Evolutionary conservation across 2,888 invertebrate genomes (phyloP).

Genomic region (Agrochola litura): DNA sequence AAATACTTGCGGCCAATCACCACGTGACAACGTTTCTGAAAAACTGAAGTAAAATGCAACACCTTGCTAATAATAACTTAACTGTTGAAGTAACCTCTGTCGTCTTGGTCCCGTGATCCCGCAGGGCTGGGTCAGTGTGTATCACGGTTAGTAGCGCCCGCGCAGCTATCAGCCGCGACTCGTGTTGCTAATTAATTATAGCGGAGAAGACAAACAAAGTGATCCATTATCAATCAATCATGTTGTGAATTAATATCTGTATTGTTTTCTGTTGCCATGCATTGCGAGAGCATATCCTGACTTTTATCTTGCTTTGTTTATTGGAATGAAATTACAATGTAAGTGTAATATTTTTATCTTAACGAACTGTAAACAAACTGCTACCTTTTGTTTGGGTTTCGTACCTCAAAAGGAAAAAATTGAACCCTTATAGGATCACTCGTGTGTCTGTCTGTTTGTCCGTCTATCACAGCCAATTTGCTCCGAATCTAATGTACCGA

Average conservation of each 20-base stretch:
- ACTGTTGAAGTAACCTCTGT: constrained; percentile 1
- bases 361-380: too few species aligned
- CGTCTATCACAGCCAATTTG: too few species aligned
- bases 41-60: too few species aligned
- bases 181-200: constrained; percentile 34
- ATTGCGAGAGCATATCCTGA: constrained; percentile 1
- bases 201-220: constrained; percentile 21
- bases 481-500: too few species aligned
- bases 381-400: too few species aligned
- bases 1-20: too few species aligned
- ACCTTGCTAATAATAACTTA: background rate
- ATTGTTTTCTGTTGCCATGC: constrained; percentile 39
- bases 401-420: too few species aligned
- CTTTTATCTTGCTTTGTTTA: constrained; percentile 6
- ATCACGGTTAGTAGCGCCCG: constrained; percentile 32
- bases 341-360: background rate
- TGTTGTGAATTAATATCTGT: constrained; percentile 11
- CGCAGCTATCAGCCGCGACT: constrained; percentile 33
- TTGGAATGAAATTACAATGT: background rate
- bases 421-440: too few species aligned
- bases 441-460: too few species aligned
- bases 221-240: constrained; percentile 31
- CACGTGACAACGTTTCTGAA: too few species aligned
- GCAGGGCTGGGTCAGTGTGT: constrained; percentile 52
- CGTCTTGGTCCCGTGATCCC: constrained; percentile 30